Evolutionary conservation across 2,113 vertebrate genomes (phyloP).

Genomic region (Odobenus rosmarus): DNA sequence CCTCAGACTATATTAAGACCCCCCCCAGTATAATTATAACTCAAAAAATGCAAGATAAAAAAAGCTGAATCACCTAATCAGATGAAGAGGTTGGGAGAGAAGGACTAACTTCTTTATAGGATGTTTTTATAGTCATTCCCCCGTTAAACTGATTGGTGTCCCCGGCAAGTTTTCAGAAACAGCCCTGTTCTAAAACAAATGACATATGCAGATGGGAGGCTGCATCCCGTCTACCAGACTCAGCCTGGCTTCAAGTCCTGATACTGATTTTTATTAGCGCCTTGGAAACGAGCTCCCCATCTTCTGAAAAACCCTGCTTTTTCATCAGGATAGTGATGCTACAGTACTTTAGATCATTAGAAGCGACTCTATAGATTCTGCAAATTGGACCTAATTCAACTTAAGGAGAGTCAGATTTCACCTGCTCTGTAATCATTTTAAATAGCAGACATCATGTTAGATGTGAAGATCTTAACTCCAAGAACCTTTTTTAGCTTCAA

Average conservation of each 20-base stretch:
- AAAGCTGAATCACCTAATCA: neutral
- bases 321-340: neutral
- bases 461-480: neutral
- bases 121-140: neutral
- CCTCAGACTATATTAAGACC: no score
- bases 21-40: neutral
- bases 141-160: neutral
- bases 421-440: neutral
- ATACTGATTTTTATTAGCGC: rapidly evolving
- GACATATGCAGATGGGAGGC: neutral
- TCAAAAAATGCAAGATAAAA: neutral
- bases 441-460: neutral
- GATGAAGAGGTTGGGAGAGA: neutral
- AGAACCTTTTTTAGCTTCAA: neutral
- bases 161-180: neutral
- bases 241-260: neutral
- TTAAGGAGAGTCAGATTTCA: neutral
- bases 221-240: rapidly evolving
- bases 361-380: neutral
- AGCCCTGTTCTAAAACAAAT: neutral
- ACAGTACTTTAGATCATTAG: neutral
- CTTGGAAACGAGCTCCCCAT: rapidly evolving
- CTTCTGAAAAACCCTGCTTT: neutral
- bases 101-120: neutral
- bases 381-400: no score